Conservation (phyloP, 2,797 vertebrate genomes). For the Phrynocephalus vlangalii region DNA sequence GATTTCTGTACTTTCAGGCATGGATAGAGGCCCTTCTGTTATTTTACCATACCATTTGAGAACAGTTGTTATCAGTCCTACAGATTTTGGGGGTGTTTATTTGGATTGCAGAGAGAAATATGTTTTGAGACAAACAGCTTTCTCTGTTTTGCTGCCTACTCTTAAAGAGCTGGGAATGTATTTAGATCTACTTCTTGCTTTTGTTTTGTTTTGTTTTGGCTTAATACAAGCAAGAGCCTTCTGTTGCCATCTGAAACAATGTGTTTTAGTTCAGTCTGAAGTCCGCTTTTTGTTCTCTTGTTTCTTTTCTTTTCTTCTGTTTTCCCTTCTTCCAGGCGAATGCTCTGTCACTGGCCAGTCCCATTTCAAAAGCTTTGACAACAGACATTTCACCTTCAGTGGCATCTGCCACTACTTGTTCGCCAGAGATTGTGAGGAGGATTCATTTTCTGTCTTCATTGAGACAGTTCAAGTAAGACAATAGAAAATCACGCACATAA, state of each 20-base stretch:
- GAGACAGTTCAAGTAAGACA: conserved; percentile 91
- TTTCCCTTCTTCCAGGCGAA: conserved; percentile 80
- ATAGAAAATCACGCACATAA: background rate
- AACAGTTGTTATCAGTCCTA: background rate
- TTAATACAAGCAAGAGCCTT: accelerated
- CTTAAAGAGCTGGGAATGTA: background rate
- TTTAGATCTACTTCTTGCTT: background rate
- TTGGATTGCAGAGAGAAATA: background rate
- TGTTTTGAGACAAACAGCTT: conserved; percentile 31
- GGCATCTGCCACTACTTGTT: conserved; percentile 94
- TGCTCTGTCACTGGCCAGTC: conserved; percentile 95
- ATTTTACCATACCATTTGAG: background rate
- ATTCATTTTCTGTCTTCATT: conserved; percentile 88
- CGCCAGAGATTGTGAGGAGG: conserved; percentile 87
- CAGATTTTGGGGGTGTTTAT: background rate
- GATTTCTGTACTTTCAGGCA: background rate
- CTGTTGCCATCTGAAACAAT: background rate
- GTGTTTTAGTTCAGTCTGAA: accelerated
- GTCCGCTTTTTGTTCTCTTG: background rate
- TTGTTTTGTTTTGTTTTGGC: background rate
- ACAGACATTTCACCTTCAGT: conserved; percentile 94
- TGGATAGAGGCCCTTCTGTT: too few species aligned
- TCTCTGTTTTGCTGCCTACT: background rate
- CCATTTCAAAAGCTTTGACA: conserved; percentile 97
- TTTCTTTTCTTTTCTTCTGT: conserved; percentile 15